A percentile compares a stretch with the other conserved stretches of the same genome.
These are phyloP conservation scores for Picathartes gymnocephalus DNA, from an alignment of 2,113 vertebrate genomes.

Conservation along the genomic window DNA sequence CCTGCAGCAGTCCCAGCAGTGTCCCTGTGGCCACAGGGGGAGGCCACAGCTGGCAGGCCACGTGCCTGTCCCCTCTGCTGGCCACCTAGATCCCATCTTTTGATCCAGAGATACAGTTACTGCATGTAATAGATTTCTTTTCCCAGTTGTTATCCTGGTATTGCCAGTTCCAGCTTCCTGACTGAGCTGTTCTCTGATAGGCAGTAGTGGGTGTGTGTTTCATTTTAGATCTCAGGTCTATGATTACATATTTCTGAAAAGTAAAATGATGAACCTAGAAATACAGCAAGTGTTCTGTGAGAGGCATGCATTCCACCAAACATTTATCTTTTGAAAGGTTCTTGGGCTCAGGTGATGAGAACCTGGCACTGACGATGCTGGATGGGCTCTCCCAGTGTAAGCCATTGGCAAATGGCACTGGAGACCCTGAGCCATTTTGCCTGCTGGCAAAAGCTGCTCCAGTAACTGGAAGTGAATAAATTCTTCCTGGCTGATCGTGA, in stretches of 20 bases:
- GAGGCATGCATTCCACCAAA: not conserved
- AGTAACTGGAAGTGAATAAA: not conserved
- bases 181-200: not conserved
- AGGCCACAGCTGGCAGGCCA: not conserved
- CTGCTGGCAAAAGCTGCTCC: not conserved
- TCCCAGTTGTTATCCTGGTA: not conserved
- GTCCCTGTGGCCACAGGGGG: not conserved
- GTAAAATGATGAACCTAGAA: not conserved
- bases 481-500: not conserved
- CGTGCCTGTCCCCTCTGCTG: not conserved
- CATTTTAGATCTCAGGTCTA: not conserved
- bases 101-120: not conserved
- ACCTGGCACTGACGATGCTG: rapidly evolving
- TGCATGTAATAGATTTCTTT: not conserved
- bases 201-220: not conserved
- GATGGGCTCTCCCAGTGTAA: not conserved
- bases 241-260: not conserved
- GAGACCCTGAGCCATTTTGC: not conserved
- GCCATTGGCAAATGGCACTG: not conserved
- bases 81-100: not conserved
- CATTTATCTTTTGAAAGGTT: not conserved
- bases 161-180: not conserved
- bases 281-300: not conserved
- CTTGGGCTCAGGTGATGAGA: not conserved
- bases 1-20: not conserved